Percentiles rank a stretch among this genome's conserved stretches.
These are phyloP conservation scores for Drosophila anceps DNA, from an alignment of 2,888 invertebrate genomes.

Conservation along the genomic window DNA sequence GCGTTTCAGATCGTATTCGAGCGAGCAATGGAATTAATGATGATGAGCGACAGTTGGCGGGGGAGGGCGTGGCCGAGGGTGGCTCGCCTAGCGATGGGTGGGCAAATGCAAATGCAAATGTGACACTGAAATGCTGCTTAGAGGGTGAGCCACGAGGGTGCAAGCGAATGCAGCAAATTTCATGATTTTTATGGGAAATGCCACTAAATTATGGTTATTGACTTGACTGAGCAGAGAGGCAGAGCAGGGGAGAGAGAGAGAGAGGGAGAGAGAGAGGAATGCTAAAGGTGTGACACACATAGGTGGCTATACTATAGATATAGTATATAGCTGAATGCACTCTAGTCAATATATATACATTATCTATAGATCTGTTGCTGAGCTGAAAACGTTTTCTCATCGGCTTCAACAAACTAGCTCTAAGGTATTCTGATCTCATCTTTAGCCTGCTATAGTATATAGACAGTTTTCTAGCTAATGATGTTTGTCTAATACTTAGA, in stretches of 20 bases:
- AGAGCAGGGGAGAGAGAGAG: not conserved
- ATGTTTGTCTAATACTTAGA: not conserved
- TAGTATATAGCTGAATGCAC: not conserved
- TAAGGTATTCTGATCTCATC: not conserved
- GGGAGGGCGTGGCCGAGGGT: too few relatives aligned
- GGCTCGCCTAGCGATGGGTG: not conserved
- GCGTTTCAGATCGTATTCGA: constrained; percentile 1
- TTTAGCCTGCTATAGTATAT: not conserved
- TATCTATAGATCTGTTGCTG: not conserved
- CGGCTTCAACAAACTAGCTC: not conserved
- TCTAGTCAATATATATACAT: not conserved
- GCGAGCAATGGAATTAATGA: constrained; percentile 9
- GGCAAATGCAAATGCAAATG: constrained; percentile 13
- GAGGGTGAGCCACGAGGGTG: constrained; percentile 17
- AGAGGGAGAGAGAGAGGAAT: not conserved
- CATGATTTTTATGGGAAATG: constrained; percentile 19
- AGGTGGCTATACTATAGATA: not conserved
- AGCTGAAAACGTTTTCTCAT: not conserved
- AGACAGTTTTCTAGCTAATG: not conserved
- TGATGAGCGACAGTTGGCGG: constrained; percentile 16
- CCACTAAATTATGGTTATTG: constrained; percentile 23
- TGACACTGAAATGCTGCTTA: constrained; percentile 38
- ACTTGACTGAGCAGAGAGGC: not conserved
- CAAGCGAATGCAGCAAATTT: constrained; percentile 19
- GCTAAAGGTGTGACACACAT: constrained; percentile 7